These are phyloP conservation scores for Maconellicoccus hirsutus DNA, from an alignment of 1,140 invertebrate genomes.

Conservation along the genomic window DNA sequence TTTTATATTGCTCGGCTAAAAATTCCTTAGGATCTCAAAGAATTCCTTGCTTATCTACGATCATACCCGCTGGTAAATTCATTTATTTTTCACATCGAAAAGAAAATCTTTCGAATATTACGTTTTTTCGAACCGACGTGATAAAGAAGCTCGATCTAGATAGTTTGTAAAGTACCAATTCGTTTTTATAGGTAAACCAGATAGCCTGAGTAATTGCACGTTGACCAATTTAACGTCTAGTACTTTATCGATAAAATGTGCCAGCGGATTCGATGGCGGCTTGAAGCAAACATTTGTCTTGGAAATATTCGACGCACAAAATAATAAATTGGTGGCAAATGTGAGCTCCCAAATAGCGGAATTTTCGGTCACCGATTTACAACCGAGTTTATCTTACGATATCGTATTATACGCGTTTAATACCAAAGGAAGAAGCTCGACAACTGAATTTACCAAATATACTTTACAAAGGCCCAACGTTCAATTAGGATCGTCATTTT, in stretches of 20 bases:
- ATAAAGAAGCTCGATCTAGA: no score
- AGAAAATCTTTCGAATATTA: no score
- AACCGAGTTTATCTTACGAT: conserved; percentile 52
- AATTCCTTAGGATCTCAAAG: conserved; percentile 53
- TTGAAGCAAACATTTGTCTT: conserved; percentile 61
- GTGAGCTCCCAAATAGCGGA: conserved; percentile 46
- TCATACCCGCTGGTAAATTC: conserved; percentile 59
- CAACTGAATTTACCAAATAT: neutral
- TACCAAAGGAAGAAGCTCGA: conserved; percentile 41
- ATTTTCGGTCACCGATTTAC: conserved; percentile 50
- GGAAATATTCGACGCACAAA: conserved; percentile 43
- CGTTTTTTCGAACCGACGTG: no score
- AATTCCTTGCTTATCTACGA: conserved; percentile 55
- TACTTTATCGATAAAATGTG: conserved; percentile 48
- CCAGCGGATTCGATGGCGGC: conserved; percentile 54
- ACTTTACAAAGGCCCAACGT: neutral
- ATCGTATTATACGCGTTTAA: conserved; percentile 60
- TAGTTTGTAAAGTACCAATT: neutral
- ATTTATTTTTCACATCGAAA: conserved; percentile 27
- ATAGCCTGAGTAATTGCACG: conserved; percentile 47
- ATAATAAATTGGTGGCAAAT: conserved; percentile 37
- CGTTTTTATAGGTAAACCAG: conserved; percentile 34
- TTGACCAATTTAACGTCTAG: conserved; percentile 74
- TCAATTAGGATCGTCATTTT: neutral
- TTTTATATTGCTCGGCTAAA: conserved; percentile 53